phyloP scores from a whole-genome alignment of 2,113 vertebrate genomes.

The Castor canadensis region DNA sequence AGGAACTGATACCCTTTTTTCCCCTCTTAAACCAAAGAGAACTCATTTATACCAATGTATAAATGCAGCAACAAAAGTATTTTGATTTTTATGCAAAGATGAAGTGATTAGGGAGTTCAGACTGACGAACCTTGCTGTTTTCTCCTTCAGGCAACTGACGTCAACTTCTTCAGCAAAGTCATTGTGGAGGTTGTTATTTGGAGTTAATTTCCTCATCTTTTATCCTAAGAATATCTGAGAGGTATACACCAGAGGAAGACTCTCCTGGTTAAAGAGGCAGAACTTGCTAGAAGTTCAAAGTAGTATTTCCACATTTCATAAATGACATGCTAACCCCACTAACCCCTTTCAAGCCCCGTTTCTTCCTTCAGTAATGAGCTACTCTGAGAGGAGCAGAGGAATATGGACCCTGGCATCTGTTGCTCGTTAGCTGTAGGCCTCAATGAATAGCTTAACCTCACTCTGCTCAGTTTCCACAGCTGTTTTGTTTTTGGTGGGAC shows the following conservation, averaged over 20 bases:
- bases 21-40: not conserved
- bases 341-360: no score
- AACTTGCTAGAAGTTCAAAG: not conserved
- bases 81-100: not conserved
- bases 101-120: not conserved
- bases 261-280: not conserved
- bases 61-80: not conserved
- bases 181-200: not conserved
- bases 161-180: constrained; percentile 26
- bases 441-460: not conserved
- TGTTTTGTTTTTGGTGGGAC: no score
- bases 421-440: not conserved
- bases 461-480: no score
- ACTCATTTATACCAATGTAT: not conserved
- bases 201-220: not conserved
- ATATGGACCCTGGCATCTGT: not conserved
- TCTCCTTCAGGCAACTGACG: not conserved
- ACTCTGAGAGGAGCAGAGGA: not conserved
- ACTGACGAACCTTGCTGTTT: not conserved
- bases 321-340: not conserved
- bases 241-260: not conserved
- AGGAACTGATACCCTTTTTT: not conserved
- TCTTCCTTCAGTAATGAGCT: not conserved
- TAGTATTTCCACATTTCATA: not conserved
- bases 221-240: not conserved